Evolutionary conservation across 37 sponge, comb jelly and placozoan species (phyloP).

Genomic region (Petrosia ficiformis): DNA sequence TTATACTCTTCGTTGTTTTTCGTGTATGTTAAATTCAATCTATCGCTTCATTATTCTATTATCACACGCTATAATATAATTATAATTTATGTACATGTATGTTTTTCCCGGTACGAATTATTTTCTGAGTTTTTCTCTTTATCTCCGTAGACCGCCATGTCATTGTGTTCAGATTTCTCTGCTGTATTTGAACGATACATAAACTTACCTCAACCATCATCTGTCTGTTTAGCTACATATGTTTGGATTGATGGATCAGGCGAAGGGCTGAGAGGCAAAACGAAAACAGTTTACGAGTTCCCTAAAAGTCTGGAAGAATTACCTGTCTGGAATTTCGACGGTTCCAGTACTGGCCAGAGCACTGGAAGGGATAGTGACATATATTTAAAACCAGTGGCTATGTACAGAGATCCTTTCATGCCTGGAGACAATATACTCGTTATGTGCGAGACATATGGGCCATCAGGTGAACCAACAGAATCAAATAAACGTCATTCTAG

Average conservation of each 20-base stretch:
- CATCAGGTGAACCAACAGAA: constrained; percentile 40
- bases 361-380: constrained; percentile 86
- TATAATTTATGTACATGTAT: too few species aligned
- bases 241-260: constrained; percentile 96
- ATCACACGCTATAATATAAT: too few species aligned
- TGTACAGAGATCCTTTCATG: constrained; percentile 69
- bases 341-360: constrained; percentile 86
- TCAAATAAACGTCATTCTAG: constrained; percentile 67
- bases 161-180: too few species aligned
- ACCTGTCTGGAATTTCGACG: constrained; percentile 95
- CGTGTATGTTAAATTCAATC: too few species aligned
- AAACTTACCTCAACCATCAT: neutral
- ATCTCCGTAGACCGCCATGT: too few species aligned
- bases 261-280: constrained; percentile 75
- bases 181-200: too few species aligned
- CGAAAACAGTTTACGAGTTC: constrained; percentile 61
- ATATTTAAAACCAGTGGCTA: constrained; percentile 76
- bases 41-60: too few species aligned
- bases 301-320: constrained; percentile 61
- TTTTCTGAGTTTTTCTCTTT: too few species aligned
- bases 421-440: constrained; percentile 70
- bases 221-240: constrained; percentile 81
- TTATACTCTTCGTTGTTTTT: too few species aligned
- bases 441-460: constrained; percentile 72
- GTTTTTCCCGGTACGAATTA: too few species aligned